These are phyloP conservation scores for Drosophila auraria DNA, from an alignment of 1,140 invertebrate genomes.

Conservation along the genomic window DNA sequence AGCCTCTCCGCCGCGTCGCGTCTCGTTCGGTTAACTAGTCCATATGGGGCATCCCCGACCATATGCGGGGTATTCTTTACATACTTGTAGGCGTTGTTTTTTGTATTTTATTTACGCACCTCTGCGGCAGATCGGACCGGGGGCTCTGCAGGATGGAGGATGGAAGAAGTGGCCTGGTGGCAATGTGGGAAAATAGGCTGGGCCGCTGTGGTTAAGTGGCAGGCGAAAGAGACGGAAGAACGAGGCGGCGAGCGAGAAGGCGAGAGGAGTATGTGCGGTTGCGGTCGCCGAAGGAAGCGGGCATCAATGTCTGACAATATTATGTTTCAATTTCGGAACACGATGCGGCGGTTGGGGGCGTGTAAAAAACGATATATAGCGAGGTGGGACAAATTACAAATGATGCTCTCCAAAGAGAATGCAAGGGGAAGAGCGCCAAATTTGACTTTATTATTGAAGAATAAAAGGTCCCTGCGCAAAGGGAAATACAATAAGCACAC, in stretches of 20 bases:
- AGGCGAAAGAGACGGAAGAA: slow-evolving; percentile 8
- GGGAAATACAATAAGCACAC: neutral
- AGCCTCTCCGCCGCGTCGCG: slow-evolving; percentile 28
- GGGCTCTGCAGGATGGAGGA: neutral
- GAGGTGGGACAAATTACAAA: slow-evolving; percentile 44
- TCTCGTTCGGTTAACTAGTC: slow-evolving; percentile 63
- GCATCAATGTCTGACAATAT: slow-evolving; percentile 82
- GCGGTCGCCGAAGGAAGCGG: slow-evolving; percentile 76
- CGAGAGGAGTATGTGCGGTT: slow-evolving; percentile 61
- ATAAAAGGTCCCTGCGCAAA: slow-evolving; percentile 20
- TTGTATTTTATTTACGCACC: slow-evolving; percentile 74
- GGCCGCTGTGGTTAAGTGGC: slow-evolving; percentile 60
- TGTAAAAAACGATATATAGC: slow-evolving; percentile 32
- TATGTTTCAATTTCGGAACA: slow-evolving; percentile 76
- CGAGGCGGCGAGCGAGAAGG: neutral
- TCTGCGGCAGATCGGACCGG: slow-evolving; percentile 27
- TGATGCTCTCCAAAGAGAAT: slow-evolving; percentile 32
- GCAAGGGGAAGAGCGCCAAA: slow-evolving; percentile 27
- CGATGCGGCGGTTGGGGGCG: slow-evolving; percentile 14
- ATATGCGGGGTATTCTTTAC: slow-evolving; percentile 74
- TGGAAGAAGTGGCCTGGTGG: neutral
- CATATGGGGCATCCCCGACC: slow-evolving; percentile 69
- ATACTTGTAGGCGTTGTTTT: slow-evolving; percentile 77
- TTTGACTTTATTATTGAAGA: slow-evolving; percentile 67
- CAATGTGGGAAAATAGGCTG: slow-evolving; percentile 15